A percentile compares a stretch with the other conserved stretches of the same genome.
phyloP scores from a whole-genome alignment of 1,140 invertebrate species.

The Panagrolaimus sp. region DNA sequence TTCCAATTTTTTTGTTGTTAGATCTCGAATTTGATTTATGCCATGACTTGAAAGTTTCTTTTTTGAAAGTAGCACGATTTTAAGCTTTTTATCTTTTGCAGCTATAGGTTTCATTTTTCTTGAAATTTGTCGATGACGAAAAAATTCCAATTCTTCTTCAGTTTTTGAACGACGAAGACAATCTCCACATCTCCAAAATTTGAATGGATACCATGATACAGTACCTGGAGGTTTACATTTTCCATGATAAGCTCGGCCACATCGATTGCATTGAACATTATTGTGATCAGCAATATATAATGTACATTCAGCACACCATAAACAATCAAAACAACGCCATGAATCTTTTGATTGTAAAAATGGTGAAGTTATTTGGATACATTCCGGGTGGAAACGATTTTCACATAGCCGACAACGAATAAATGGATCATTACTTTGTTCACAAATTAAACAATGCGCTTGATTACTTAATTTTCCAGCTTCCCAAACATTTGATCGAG shows the following conservation, averaged over 20 bases:
- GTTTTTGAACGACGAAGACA: neutral
- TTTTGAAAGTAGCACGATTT: neutral
- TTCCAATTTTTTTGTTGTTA: too few relatives aligned
- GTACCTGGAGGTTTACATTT: neutral
- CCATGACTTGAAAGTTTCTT: neutral
- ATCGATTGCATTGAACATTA: neutral
- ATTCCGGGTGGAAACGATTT: too few relatives aligned
- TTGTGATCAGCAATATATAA: neutral
- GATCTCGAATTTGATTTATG: neutral
- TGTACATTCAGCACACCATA: neutral
- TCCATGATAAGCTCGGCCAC: neutral
- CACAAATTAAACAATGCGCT: too few relatives aligned
- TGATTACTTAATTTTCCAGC: too few relatives aligned
- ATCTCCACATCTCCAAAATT: neutral
- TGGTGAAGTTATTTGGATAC: too few relatives aligned
- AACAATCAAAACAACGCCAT: neutral
- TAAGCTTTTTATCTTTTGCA: neutral
- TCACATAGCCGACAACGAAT: too few relatives aligned
- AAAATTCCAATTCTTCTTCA: neutral
- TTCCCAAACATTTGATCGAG: too few relatives aligned
- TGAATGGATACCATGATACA: neutral
- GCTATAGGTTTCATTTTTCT: neutral
- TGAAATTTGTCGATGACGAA: neutral
- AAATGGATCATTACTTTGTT: too few relatives aligned
- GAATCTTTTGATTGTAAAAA: neutral